Conservation (phyloP, 2,113 vertebrate species). For the Smithornis capensis region DNA sequence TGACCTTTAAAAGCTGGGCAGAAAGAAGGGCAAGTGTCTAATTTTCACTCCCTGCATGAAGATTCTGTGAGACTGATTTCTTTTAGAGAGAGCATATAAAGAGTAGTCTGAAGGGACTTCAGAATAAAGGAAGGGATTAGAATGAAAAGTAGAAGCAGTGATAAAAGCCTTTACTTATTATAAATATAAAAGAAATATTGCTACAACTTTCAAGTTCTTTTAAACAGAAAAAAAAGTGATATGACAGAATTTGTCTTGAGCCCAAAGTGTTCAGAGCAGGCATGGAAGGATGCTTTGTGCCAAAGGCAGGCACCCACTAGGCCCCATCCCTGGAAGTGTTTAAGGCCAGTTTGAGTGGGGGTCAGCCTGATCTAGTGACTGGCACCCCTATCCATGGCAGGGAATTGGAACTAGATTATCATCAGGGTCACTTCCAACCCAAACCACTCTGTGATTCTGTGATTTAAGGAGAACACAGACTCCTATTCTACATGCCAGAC, state of each 20-base stretch:
- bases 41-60: neutral
- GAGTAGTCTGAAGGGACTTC: neutral
- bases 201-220: neutral
- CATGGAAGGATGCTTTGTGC: neutral
- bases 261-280: neutral
- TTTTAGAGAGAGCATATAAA: neutral
- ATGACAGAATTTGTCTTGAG: neutral
- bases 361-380: neutral
- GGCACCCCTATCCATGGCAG: neutral
- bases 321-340: neutral
- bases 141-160: neutral
- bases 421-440: neutral
- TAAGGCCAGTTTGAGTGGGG: neutral
- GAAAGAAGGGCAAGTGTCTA: neutral
- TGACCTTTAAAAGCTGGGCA: neutral
- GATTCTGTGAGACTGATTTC: neutral
- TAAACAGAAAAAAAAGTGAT: neutral
- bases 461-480: neutral
- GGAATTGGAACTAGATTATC: no score
- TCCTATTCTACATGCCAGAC: neutral
- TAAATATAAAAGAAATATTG: neutral
- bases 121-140: neutral
- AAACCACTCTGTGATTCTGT: neutral
- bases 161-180: neutral
- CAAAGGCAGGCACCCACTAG: rapidly evolving